Percentiles rank a stretch among this genome's conserved stretches.
Evolutionary conservation across 2,888 invertebrate genomes (phyloP).

Genomic region (Aphidius colemani): DNA sequence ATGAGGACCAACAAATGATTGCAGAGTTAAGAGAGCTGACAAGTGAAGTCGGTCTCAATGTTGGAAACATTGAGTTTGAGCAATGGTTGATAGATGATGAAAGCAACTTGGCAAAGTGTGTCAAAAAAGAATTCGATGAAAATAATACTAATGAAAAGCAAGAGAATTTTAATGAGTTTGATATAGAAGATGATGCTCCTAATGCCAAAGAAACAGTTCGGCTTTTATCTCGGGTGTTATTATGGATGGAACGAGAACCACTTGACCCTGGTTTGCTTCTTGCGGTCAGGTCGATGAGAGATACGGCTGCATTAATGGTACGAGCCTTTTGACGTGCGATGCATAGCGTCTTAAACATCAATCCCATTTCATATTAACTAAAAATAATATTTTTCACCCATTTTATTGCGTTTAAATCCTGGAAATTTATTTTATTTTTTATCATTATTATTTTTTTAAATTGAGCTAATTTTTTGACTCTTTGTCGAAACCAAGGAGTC

Average conservation of each 20-base stretch:
- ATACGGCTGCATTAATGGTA: constrained; percentile 56
- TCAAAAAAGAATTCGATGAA: constrained; percentile 41
- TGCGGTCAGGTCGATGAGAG: constrained; percentile 55
- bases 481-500: background rate
- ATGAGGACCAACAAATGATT: constrained; percentile 42
- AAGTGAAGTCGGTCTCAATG: constrained; percentile 45
- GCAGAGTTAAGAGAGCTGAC: constrained; percentile 43
- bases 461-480: constrained; percentile 23
- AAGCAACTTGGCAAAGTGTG: constrained; percentile 40
- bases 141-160: constrained; percentile 37
- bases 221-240: constrained; percentile 57
- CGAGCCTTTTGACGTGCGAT: constrained; percentile 32
- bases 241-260: constrained; percentile 62
- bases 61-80: constrained; percentile 42
- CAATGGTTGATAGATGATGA: constrained; percentile 51
- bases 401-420: too few relatives aligned
- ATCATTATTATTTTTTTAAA: constrained; percentile 5
- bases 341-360: background rate
- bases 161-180: constrained; percentile 39
- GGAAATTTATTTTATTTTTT: too few relatives aligned
- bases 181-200: constrained; percentile 43
- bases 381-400: too few relatives aligned
- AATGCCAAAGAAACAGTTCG: constrained; percentile 57
- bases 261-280: constrained; percentile 59
- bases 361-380: too few relatives aligned